phyloP scores from a whole-genome alignment of 2,888 invertebrate species.

The Oscheius sp. region DNA sequence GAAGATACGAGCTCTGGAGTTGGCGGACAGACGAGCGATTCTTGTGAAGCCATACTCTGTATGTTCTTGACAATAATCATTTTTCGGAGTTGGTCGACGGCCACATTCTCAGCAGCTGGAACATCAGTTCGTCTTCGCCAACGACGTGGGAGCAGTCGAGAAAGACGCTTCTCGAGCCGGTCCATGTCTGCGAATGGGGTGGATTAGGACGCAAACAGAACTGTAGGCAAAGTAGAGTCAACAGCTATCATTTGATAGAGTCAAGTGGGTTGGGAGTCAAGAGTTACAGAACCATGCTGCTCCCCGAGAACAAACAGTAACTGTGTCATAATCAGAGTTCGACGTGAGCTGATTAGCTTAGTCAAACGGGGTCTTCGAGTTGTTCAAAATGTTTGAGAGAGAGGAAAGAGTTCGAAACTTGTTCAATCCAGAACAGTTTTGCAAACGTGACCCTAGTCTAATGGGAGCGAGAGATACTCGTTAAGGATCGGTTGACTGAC shows the following conservation, averaged over 20 bases:
- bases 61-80: constrained; percentile 25
- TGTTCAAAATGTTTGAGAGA: no score
- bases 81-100: constrained; percentile 12
- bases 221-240: neutral
- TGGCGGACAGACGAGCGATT: neutral
- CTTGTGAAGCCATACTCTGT: constrained; percentile 2
- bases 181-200: constrained; percentile 26
- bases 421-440: no score
- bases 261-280: constrained; percentile 5
- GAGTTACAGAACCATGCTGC: constrained; percentile 21
- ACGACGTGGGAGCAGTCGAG: constrained; percentile 15
- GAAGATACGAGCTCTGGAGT: neutral
- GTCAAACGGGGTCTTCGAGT: no score
- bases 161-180: constrained; percentile 30
- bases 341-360: neutral
- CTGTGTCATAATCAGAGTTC: constrained; percentile 23
- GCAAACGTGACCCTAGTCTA: no score
- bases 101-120: neutral
- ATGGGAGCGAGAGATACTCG: no score
- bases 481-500: no score
- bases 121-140: neutral
- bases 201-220: constrained; percentile 6
- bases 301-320: constrained; percentile 15
- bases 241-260: constrained; percentile 12
- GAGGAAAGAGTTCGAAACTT: no score